phyloP scores from a whole-genome alignment of 92 coral and sea anemone species.

The Actinostola sp. region DNA sequence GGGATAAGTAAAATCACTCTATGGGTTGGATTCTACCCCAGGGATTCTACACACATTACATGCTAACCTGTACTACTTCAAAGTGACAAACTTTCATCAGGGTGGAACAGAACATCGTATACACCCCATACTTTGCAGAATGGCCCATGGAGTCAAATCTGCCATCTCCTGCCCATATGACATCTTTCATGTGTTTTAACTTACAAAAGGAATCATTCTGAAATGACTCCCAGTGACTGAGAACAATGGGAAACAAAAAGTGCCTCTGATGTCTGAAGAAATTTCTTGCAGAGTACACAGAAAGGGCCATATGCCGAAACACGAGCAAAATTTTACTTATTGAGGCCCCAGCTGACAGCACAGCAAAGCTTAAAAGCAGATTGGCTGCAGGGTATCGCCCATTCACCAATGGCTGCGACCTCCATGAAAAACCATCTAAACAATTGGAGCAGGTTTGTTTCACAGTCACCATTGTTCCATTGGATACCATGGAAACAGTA shows the following conservation, averaged over 20 bases:
- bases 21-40: too few species aligned
- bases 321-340: constrained; percentile 12
- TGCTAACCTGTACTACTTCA: constrained; percentile 19
- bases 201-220: background rate
- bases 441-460: constrained; percentile 42
- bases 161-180: constrained; percentile 16
- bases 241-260: constrained; percentile 12
- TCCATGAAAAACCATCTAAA: constrained; percentile 39
- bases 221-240: constrained; percentile 20
- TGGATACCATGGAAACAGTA: constrained; percentile 27
- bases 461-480: constrained; percentile 59
- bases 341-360: constrained; percentile 50
- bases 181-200: constrained; percentile 1
- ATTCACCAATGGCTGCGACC: constrained; percentile 51
- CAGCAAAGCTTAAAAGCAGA: constrained; percentile 54
- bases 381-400: constrained; percentile 63
- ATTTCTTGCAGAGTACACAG: constrained; percentile 32
- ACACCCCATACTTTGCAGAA: constrained; percentile 15
- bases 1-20: too few species aligned
- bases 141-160: constrained; percentile 12
- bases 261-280: constrained; percentile 23
- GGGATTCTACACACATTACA: too few species aligned
- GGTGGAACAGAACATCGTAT: constrained; percentile 22
- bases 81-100: constrained; percentile 37
- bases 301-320: constrained; percentile 33